Conservation (phyloP, 2,888 invertebrate species). For the Arctia plantaginis region DNA sequence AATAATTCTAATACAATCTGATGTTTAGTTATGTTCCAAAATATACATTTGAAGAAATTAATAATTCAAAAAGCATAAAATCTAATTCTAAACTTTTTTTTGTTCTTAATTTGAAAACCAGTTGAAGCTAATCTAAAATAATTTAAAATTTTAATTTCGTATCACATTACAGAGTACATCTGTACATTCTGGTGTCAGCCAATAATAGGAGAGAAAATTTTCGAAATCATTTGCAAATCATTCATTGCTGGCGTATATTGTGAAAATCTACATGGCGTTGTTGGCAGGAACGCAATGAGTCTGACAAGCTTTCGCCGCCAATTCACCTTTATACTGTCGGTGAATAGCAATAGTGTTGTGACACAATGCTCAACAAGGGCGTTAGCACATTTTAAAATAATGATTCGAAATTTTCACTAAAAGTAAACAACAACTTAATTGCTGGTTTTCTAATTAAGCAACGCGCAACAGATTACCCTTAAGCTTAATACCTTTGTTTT, state of each 20-base stretch:
- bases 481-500: no score
- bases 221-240: slow-evolving; percentile 39
- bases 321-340: slow-evolving; percentile 69
- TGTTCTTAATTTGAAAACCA: no score
- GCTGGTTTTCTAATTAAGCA: no score
- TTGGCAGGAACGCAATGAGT: slow-evolving; percentile 58
- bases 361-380: slow-evolving; percentile 50
- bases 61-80: no score
- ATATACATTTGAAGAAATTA: no score
- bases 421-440: not conserved
- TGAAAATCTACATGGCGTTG: slow-evolving; percentile 38
- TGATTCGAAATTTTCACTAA: not conserved
- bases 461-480: no score
- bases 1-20: not conserved
- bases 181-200: not conserved
- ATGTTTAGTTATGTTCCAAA: not conserved
- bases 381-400: slow-evolving; percentile 2
- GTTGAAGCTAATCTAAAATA: no score
- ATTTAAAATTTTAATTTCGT: no score
- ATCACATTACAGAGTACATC: no score
- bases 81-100: no score
- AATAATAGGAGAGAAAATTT: slow-evolving; percentile 31
- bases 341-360: slow-evolving; percentile 62
- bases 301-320: slow-evolving; percentile 61
- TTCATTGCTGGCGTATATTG: slow-evolving; percentile 45